Evolutionary conservation across 2,113 vertebrate species (phyloP).

Genomic region (Anseranas semipalmata): DNA sequence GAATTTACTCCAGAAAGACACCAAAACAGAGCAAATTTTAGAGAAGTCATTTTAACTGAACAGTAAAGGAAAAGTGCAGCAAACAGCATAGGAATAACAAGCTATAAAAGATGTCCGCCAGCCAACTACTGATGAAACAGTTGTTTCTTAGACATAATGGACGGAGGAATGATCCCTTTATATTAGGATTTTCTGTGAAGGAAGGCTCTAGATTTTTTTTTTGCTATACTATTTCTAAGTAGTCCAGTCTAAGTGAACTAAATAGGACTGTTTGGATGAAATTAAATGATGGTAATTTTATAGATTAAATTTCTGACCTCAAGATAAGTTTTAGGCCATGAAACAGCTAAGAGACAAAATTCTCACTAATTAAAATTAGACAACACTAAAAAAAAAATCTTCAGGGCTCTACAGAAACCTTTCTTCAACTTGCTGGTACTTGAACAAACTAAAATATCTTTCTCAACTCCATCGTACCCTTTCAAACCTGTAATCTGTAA

Average conservation of each 20-base stretch:
- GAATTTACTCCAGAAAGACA: neutral
- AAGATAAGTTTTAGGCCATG: neutral
- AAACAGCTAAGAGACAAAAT: neutral
- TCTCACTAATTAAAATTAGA: neutral
- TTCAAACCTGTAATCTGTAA: neutral
- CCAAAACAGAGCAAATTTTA: neutral
- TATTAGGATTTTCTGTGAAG: neutral
- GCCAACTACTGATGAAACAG: neutral
- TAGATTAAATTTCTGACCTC: neutral
- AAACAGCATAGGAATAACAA: neutral
- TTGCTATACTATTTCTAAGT: fast-evolving
- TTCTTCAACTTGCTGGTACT: neutral
- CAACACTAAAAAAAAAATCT: neutral
- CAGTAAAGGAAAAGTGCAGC: neutral
- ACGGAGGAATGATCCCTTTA: neutral
- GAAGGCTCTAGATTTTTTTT: neutral
- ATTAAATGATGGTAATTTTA: neutral
- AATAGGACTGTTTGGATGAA: neutral
- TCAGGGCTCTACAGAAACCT: neutral
- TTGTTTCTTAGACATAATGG: neutral
- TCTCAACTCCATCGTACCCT: neutral
- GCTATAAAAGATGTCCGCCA: neutral
- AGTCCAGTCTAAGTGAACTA: neutral
- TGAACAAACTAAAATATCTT: neutral
- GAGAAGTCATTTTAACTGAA: neutral